Percentiles rank a stretch among this genome's conserved stretches.
phyloP scores from a whole-genome alignment of 2,113 vertebrate species.

The Nestor notabilis region DNA sequence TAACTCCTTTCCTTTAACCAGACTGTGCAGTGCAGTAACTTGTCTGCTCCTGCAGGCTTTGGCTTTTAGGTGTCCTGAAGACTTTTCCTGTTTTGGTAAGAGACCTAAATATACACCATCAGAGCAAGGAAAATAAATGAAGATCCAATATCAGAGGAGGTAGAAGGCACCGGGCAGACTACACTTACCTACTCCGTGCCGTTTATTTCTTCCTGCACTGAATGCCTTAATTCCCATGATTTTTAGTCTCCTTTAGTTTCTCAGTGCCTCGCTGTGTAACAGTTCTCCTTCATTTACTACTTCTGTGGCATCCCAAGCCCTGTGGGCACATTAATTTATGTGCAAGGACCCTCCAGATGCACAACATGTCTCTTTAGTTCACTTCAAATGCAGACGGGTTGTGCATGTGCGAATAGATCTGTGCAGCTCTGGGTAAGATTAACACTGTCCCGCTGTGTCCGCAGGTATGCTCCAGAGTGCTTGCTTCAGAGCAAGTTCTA shows the following conservation, averaged over 20 bases:
- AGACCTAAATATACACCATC: rapidly evolving
- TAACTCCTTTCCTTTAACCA: rapidly evolving
- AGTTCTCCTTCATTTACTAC: rapidly evolving
- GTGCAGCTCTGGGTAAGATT: background rate
- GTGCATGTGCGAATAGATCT: rapidly evolving
- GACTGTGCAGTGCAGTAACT: rapidly evolving
- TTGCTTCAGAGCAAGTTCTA: slow-evolving; percentile 93
- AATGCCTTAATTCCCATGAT: rapidly evolving
- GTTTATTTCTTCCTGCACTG: background rate
- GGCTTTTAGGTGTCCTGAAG: rapidly evolving
- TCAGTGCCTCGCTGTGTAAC: background rate
- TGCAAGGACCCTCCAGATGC: rapidly evolving
- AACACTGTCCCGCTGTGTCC: rapidly evolving
- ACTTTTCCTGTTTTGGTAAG: rapidly evolving
- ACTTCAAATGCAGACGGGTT: rapidly evolving
- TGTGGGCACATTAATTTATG: rapidly evolving
- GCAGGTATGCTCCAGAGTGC: slow-evolving; percentile 95
- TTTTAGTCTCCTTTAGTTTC: background rate
- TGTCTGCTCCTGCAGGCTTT: rapidly evolving
- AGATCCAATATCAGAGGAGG: background rate
- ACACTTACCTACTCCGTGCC: rapidly evolving
- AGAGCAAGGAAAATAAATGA: background rate
- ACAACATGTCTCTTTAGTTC: rapidly evolving
- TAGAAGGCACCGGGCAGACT: background rate
- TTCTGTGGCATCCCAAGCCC: background rate